Evolutionary conservation across 1,140 invertebrate species (phyloP).

Genomic region (Galendromus occidentalis): DNA sequence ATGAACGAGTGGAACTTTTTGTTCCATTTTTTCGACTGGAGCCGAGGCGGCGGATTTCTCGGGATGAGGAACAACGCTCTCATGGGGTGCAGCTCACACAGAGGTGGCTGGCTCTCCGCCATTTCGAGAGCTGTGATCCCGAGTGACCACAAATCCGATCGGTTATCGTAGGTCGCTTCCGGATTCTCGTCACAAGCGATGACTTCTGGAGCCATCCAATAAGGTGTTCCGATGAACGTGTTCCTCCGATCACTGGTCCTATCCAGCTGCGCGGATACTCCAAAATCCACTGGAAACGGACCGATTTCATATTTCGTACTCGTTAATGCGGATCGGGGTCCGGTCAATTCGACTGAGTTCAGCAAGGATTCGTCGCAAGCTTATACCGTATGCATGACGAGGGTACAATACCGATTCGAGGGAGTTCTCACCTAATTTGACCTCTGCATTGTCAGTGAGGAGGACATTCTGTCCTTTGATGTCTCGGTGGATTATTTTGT

Average conservation of each 20-base stretch:
- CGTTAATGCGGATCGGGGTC: no score
- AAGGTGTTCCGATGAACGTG: slow-evolving; percentile 98
- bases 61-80: slow-evolving; percentile 94
- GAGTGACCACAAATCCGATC: slow-evolving; percentile 27
- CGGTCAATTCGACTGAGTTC: no score
- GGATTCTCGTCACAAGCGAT: slow-evolving; percentile 99
- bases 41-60: slow-evolving; percentile 79
- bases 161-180: slow-evolving; percentile 97
- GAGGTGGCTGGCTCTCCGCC: slow-evolving; percentile 93
- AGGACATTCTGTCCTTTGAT: slow-evolving; percentile 99
- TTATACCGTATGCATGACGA: no score
- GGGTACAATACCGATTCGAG: not conserved
- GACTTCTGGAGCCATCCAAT: slow-evolving; percentile 77
- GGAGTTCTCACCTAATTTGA: slow-evolving; percentile 60
- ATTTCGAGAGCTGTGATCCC: slow-evolving; percentile 98
- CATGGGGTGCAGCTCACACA: slow-evolving; percentile 95
- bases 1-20: slow-evolving; percentile 73
- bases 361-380: no score
- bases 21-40: slow-evolving; percentile 97
- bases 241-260: slow-evolving; percentile 94
- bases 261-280: slow-evolving; percentile 95
- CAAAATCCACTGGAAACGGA: slow-evolving; percentile 74
- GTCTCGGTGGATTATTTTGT: slow-evolving; percentile 98
- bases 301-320: slow-evolving; percentile 9
- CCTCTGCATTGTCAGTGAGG: slow-evolving; percentile 96